phyloP scores from a whole-genome alignment of 2,797 vertebrate species.

The Muscicapa comitata region DNA sequence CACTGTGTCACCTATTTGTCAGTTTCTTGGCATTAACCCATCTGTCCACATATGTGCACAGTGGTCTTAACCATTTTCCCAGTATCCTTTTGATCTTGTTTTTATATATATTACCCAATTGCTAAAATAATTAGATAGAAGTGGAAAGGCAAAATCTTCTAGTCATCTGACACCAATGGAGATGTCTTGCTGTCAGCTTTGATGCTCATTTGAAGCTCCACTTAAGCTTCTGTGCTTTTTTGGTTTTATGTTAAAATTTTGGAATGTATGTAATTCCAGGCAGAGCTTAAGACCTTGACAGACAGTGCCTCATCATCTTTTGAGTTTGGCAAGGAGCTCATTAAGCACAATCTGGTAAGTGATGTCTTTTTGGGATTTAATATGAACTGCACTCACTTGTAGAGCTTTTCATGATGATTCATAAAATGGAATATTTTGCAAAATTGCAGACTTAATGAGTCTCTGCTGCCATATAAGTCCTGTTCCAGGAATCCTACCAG shows the following conservation, averaged over 20 bases:
- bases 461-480: background rate
- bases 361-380: background rate
- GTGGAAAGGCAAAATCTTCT: background rate
- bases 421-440: background rate
- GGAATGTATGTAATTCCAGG: conserved; percentile 72
- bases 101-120: background rate
- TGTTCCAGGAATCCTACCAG: background rate
- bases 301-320: conserved; percentile 91
- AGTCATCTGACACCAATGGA: background rate
- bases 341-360: conserved; percentile 94
- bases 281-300: conserved; percentile 92
- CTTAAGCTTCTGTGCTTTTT: background rate
- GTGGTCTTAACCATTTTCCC: background rate
- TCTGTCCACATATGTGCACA: background rate
- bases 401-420: background rate
- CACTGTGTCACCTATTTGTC: background rate
- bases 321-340: conserved; percentile 97
- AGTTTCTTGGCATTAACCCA: background rate
- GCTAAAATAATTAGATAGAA: background rate
- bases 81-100: background rate
- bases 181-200: background rate
- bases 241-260: conserved; percentile 19
- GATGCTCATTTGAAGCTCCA: background rate
- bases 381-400: background rate
- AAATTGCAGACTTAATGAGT: background rate